Percentiles rank a stretch among this genome's conserved stretches.
These are phyloP conservation scores for Synanthedon tipuliformis DNA, from an alignment of 2,888 invertebrate genomes.

Conservation along the genomic window DNA sequence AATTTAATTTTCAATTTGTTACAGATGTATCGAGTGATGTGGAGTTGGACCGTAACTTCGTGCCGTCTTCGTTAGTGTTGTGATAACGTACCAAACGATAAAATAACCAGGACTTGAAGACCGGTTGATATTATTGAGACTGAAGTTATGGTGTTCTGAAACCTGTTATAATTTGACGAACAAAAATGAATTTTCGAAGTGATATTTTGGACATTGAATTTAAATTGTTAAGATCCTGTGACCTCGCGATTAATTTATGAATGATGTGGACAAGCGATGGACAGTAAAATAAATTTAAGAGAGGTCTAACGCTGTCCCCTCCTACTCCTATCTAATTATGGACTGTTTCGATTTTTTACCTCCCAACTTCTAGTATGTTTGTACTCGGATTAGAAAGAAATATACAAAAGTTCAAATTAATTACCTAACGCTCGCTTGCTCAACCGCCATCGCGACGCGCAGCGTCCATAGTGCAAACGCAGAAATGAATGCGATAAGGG, in stretches of 20 bases:
- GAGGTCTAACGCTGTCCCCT: slow-evolving; percentile 2
- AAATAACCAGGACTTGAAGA: slow-evolving; percentile 16
- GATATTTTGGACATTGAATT: slow-evolving; percentile 31
- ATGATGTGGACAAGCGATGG: slow-evolving; percentile 2
- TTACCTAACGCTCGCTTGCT: background rate
- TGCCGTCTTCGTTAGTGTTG: slow-evolving; percentile 6
- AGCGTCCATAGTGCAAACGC: background rate
- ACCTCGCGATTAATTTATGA: slow-evolving; percentile 22
- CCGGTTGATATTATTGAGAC: slow-evolving; percentile 17
- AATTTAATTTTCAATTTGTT: slow-evolving; percentile 10
- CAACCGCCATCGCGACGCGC: no score
- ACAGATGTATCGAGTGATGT: slow-evolving; percentile 13
- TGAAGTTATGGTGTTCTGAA: slow-evolving; percentile 18
- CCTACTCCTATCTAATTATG: slow-evolving; percentile 2
- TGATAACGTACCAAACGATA: slow-evolving; percentile 25
- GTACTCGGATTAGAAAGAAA: slow-evolving; percentile 1
- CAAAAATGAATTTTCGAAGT: slow-evolving; percentile 19
- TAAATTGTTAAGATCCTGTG: slow-evolving; percentile 13
- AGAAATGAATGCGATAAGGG: slow-evolving; percentile 4
- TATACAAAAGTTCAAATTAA: background rate
- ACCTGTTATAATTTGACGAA: slow-evolving; percentile 27
- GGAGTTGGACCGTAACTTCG: slow-evolving; percentile 3
- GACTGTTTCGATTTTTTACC: slow-evolving; percentile 5
- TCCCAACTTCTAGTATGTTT: slow-evolving; percentile 5
- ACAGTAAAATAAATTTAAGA: slow-evolving; percentile 5